These are phyloP conservation scores for Clarias laeviceps DNA, from an alignment of 2,797 vertebrate genomes.

Conservation along the genomic window DNA sequence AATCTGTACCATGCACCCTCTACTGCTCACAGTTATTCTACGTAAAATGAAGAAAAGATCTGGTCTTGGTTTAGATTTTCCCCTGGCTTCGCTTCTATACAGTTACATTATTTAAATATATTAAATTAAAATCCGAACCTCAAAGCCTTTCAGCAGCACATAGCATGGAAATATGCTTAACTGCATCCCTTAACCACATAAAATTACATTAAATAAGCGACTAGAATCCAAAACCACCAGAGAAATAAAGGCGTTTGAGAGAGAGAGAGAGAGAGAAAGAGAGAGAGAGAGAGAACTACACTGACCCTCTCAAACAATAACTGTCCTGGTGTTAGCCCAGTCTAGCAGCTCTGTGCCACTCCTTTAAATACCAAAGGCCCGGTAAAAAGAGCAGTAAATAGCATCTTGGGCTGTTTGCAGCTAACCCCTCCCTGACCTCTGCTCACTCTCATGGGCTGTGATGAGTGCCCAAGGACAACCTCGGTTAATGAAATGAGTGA, in stretches of 20 bases:
- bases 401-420: conserved; percentile 44
- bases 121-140: neutral
- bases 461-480: conserved; percentile 71
- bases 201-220: conserved; percentile 9
- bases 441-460: conserved; percentile 66
- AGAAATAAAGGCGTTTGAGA: conserved; percentile 5
- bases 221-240: conserved; percentile 23
- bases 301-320: conserved; percentile 44
- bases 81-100: neutral
- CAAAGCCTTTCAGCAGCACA: neutral
- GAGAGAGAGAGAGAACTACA: conserved; percentile 17
- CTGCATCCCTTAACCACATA: neutral
- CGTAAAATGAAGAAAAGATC: neutral
- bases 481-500: conserved; percentile 77
- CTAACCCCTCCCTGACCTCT: conserved; percentile 57
- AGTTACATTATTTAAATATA: neutral
- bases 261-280: too few species aligned
- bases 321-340: conserved; percentile 39
- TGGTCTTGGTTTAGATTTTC: neutral
- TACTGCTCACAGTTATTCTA: neutral
- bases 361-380: conserved; percentile 51
- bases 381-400: conserved; percentile 56
- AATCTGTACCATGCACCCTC: neutral
- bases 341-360: conserved; percentile 45
- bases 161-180: neutral